Base-by-base conservation (phyloP, 2,888 invertebrate species). In the Operophtera brumata region DNA sequence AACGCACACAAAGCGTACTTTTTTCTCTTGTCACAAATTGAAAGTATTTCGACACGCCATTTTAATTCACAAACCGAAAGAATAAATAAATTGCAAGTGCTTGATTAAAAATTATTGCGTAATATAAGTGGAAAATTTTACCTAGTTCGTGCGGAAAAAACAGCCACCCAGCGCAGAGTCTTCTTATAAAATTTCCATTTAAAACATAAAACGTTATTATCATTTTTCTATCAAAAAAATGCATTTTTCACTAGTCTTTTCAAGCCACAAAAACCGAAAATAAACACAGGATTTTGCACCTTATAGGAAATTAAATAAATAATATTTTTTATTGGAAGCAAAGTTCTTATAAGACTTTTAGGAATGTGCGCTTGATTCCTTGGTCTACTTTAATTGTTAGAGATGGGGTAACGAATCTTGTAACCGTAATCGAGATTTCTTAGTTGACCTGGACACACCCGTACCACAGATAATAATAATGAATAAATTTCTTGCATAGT, bases 151-250 rank as follows among this genome's bases (percentile, higher is more conserved):
- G 54, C 67, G 72, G 82, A 86, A 86, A 84, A 84, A 60, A 73
- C 89, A 82, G 78, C 88, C 89, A 80, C 76, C 75, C 76, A 61
- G 75, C 72, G 59, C 81, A 62, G 67, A 69, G 77, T 69, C 82
- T 55, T 74, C 80, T 82, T 85, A 84, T 89, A 90, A 90, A 89
- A 89, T 86, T 90, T 89, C 90, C 89, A 80, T 84, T 85, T 89
- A 87, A 90, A 90, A 89, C 80, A 78, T 71, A 70, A 73, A 73
- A 75, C 75, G 80, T 86, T 86, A 86, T 86, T 88, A 89, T 89
- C 89, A 76, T 90, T 90, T 90, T 90, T 89, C 84, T 85, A 80
- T 78, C 77, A 69, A 84, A 89, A 84, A 89, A 88, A 84, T 81
- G 68, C 73, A 73, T 75, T 77, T 74, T 72, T 72, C 64, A 60